These are phyloP conservation scores for Chromoteleia sp. DNA, from an alignment of 2,888 invertebrate genomes.

Conservation along the genomic window DNA sequence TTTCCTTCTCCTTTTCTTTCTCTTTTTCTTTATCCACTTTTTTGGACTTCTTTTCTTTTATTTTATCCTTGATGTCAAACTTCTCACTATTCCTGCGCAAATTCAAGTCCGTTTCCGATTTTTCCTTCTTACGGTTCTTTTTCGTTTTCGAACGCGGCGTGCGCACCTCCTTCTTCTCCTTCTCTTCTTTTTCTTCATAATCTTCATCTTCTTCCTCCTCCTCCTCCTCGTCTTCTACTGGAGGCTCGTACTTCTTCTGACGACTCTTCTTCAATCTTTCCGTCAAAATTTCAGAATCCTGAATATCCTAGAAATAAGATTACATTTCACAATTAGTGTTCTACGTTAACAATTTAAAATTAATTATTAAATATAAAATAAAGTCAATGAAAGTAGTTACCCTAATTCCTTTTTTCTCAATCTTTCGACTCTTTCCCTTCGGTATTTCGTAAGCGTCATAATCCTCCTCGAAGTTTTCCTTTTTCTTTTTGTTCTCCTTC, in stretches of 20 bases:
- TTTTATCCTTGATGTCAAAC: slow-evolving; percentile 65
- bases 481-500: slow-evolving; percentile 79
- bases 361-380: not conserved
- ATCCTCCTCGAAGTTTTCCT: slow-evolving; percentile 81
- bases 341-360: not conserved
- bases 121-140: slow-evolving; percentile 75
- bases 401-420: slow-evolving; percentile 78
- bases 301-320: slow-evolving; percentile 64
- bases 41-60: slow-evolving; percentile 75
- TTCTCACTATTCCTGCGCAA: slow-evolving; percentile 59
- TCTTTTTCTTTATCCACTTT: slow-evolving; percentile 72
- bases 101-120: slow-evolving; percentile 70
- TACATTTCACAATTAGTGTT: not conserved
- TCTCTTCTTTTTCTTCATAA: slow-evolving; percentile 72
- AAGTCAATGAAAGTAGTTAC: slow-evolving; percentile 39
- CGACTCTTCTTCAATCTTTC: slow-evolving; percentile 79
- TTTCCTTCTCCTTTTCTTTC: slow-evolving; percentile 65
- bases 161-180: slow-evolving; percentile 72
- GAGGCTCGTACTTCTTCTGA: slow-evolving; percentile 75
- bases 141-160: slow-evolving; percentile 82
- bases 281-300: slow-evolving; percentile 73
- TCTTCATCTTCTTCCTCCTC: slow-evolving; percentile 82
- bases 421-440: slow-evolving; percentile 79
- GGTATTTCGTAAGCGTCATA: slow-evolving; percentile 76
- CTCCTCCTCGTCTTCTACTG: slow-evolving; percentile 72